Evolutionary conservation across 2,888 invertebrate species (phyloP), one percentile per base, ranked within the genome.

Genomic region (Calameuta filiformis): DNA sequence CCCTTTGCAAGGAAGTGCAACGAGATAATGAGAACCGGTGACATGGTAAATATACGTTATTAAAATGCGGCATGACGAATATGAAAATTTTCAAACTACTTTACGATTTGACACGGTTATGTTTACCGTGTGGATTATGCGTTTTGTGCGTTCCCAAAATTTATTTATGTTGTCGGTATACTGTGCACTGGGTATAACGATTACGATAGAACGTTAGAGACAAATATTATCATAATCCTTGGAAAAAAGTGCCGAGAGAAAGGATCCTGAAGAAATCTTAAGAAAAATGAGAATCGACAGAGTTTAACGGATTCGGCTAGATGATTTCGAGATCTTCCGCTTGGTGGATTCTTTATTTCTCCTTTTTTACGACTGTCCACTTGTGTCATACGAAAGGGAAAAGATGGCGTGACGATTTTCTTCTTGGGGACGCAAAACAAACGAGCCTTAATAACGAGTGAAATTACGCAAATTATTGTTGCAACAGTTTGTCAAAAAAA

Each of bases 291-390:
- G 56, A 56, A 23, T 56, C 56, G 23, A 6, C 23, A 23, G 56
- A 56, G 56, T 56, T 56, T 56, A 23, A 56, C 56, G 56, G 56
- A 56, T 56, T 56, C 56, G 56, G 56, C 23, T 56, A 56, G 56
- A 56, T 56, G 56, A 56, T 23, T 56, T 31, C 31, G 31, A 71
- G 71, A 71, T 71, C 71, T 71, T 71, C 71, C 71, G 71, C 71
- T 31, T 71, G 31, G 71, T 71, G 31, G 15, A 34, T 34, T 71
- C 71, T 31, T 23, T 71, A 6, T 31, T 71, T 31, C 23, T 2
- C 15, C 23, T 9, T 56, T 56, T 56, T 56, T 56, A 6, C 15
- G 23, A 23, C 56, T 56, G 56, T 23, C 23, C 2, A 56, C 56
- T 56, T 56, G 23, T 23, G 56, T 56, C 56, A 56, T 56, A 71